phyloP scores from a whole-genome alignment of 2,113 vertebrate species.

The Galbula dea region DNA sequence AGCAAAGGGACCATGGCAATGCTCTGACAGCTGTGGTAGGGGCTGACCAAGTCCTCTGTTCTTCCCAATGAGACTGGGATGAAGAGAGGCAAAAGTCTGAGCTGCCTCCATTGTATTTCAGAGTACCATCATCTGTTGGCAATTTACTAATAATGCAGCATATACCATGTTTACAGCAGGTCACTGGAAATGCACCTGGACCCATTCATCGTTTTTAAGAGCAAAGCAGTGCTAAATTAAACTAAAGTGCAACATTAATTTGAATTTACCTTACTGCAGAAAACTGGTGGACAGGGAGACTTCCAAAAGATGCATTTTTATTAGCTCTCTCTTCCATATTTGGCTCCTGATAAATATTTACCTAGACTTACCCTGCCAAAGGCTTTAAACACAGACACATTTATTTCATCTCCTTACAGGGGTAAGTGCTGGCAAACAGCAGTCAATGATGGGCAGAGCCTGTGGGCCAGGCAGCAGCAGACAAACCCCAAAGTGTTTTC shows the following conservation, averaged over 20 bases:
- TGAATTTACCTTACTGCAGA: constrained; percentile 32
- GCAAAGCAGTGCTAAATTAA: not conserved
- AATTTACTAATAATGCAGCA: not conserved
- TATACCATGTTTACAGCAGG: not conserved
- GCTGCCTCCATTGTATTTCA: not conserved
- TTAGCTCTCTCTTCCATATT: not conserved
- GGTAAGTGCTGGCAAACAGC: not conserved
- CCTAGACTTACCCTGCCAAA: constrained; percentile 30
- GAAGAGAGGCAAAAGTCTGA: not conserved
- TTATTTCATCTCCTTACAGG: not conserved
- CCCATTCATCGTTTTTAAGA: not conserved
- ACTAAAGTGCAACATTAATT: constrained; percentile 3
- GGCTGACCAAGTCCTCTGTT: not conserved
- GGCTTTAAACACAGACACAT: not conserved
- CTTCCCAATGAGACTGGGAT: not conserved
- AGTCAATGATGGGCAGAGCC: not conserved
- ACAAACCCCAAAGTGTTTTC: not conserved
- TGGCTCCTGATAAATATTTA: constrained; percentile 20
- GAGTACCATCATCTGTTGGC: not conserved
- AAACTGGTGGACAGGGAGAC: not conserved
- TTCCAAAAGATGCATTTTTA: constrained; percentile 48
- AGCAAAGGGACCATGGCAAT: not conserved
- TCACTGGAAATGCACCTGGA: not conserved
- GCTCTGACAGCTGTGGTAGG: not conserved
- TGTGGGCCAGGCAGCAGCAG: not conserved